Base-by-base conservation (phyloP, 2,888 invertebrate species). In the Malachius bipustulatus region DNA sequence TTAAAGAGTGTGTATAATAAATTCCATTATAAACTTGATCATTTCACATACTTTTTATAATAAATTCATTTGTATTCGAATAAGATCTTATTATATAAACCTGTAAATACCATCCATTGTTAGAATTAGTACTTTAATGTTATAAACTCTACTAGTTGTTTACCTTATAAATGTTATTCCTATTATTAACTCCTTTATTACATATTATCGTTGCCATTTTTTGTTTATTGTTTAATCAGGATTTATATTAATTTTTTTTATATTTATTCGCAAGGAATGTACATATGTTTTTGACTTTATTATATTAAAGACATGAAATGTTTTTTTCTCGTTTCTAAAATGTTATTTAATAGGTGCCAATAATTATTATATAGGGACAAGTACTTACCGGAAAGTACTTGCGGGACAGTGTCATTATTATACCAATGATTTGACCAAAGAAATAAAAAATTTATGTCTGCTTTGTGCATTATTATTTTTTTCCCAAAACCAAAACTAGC, bases 371-470 rank as follows among this genome's bases (percentile, higher is more conserved):
- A 47, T 47, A 48, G n/a, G n/a, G n/a, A n/a, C n/a, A n/a, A n/a
- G n/a, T 48, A 36, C 45, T 51, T 47, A 51, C 47, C 54, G 51
- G 56, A 52, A 54, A 55, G 52, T 55, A 53, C 50, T 54, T 54
- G 46, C 50, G 42, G 46, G 48, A 43, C 47, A 45, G 46, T 49
- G 49, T 51, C 45, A 45, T 51, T 51, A 52, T 54, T 63, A 71
- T 57, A 71, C 73, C 74, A 73, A 73, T 73, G 72, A 72, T 51
- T 69, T 67, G 71, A 73, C 74, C 74, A 75, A 75, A 74, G 74
- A 73, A 56, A 57, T 57, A 58, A 57, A 57, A 54, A 56, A 27
- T 37, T 35, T 24, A 15, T 12, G 4, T 26, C 32, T 19, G 11
- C 6, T 2, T 30, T 39, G 19, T 43, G 29, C 39, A 28, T 35